phyloP scores from a whole-genome alignment of 2,797 vertebrate genomes.

The Anas georgica region DNA sequence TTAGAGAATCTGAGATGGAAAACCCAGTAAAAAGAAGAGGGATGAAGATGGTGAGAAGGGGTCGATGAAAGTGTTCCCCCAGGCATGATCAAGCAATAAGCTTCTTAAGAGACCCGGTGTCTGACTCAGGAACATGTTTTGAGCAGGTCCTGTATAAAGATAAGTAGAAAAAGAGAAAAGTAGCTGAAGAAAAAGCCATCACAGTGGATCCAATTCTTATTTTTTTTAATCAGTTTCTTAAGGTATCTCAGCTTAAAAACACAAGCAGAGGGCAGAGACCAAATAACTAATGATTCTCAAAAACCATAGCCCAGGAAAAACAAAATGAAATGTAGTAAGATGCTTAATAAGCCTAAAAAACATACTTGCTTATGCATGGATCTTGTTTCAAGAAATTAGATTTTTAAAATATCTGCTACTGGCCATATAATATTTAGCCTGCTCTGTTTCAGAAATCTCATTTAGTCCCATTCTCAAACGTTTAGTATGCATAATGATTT shows the following conservation, averaged over 20 bases:
- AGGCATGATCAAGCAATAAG: not conserved
- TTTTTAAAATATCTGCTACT: not conserved
- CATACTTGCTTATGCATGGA: not conserved
- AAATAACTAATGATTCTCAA: not conserved
- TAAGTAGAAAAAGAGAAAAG: not conserved
- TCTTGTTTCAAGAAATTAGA: not conserved
- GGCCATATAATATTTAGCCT: not conserved
- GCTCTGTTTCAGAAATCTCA: conserved; percentile 16
- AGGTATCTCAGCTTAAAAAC: not conserved
- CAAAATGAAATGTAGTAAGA: not conserved
- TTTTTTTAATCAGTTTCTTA: not conserved
- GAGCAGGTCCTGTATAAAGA: not conserved
- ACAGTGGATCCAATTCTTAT: accelerated
- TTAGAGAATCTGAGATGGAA: not conserved
- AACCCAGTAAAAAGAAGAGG: not conserved
- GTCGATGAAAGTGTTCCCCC: not conserved
- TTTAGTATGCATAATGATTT: not conserved
- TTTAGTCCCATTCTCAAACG: conserved; percentile 3
- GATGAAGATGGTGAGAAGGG: not conserved
- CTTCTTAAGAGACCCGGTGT: not conserved
- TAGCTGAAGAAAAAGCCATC: not conserved
- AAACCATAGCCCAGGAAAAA: not conserved
- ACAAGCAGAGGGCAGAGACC: not conserved
- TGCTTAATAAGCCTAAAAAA: not conserved
- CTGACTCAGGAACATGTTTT: not conserved